A percentile compares a stretch with the other conserved stretches of the same genome.
Conservation (phyloP, 2,888 invertebrate genomes). For the Eupithecia exiguata region DNA sequence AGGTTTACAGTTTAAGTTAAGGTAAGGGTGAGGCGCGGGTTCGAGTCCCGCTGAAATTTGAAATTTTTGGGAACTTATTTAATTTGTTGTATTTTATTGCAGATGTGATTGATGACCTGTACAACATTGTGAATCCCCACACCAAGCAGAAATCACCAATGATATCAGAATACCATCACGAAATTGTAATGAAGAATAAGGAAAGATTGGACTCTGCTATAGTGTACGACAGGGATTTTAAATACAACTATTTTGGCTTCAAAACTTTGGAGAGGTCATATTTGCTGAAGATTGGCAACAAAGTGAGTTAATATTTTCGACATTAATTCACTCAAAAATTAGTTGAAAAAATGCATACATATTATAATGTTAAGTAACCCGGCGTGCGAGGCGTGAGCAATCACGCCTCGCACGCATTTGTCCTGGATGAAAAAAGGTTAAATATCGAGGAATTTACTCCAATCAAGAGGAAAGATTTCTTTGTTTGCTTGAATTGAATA, state of each 20-base stretch:
- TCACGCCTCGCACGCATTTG: too few relatives aligned
- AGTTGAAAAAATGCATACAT: too few relatives aligned
- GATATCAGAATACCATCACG: conserved; percentile 92
- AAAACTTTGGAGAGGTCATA: conserved; percentile 99
- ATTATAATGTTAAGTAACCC: too few relatives aligned
- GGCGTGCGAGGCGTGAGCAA: too few relatives aligned
- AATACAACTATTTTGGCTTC: conserved; percentile 99
- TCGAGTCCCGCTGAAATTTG: too few relatives aligned
- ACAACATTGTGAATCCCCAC: conserved; percentile 88
- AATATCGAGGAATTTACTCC: too few relatives aligned
- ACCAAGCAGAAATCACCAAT: conserved; percentile 90
- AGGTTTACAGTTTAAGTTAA: too few relatives aligned
- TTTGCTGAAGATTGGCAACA: conserved; percentile 94
- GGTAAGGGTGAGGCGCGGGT: too few relatives aligned
- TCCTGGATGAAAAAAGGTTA: too few relatives aligned
- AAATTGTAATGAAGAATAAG: conserved; percentile 93
- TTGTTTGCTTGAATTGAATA: too few relatives aligned
- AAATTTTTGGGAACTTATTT: too few relatives aligned
- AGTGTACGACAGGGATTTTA: conserved; percentile 98
- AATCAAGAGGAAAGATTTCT: too few relatives aligned
- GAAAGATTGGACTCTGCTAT: conserved; percentile 96
- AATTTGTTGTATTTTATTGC: conserved; percentile 61
- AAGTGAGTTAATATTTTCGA: conserved; percentile 68
- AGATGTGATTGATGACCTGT: conserved; percentile 96
- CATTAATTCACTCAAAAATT: background rate